Conservation (phyloP, 2,113 vertebrate species). For the Antechinus flavipes region DNA sequence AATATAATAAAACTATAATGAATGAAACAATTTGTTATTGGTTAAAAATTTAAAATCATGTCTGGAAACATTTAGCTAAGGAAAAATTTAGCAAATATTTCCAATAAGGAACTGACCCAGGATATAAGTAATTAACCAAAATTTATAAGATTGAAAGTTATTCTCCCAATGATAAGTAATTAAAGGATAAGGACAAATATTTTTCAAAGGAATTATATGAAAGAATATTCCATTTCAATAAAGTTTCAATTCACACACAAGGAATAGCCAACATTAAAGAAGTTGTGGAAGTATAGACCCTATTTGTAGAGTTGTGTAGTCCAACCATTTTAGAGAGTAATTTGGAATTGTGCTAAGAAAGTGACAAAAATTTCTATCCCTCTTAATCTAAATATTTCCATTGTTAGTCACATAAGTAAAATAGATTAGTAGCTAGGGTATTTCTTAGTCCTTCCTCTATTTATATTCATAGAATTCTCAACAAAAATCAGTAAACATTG, state of each 20-base stretch:
- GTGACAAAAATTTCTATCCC: not conserved
- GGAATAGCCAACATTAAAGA: not conserved
- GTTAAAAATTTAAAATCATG: not conserved
- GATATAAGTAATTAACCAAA: not conserved
- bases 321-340: not conserved
- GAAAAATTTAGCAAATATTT: not conserved
- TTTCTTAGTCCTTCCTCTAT: slow-evolving; percentile 68
- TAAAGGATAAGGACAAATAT: not conserved
- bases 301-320: not conserved
- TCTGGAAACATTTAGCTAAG: not conserved
- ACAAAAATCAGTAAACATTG: slow-evolving; percentile 45
- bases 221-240: not conserved
- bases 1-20: not conserved
- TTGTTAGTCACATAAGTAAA: not conserved
- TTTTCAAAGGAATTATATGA: not conserved
- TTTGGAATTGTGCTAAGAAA: not conserved
- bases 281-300: not conserved
- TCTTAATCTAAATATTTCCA: not conserved
- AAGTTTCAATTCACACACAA: not conserved
- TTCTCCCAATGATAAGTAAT: not conserved
- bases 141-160: not conserved
- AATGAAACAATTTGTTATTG: not conserved
- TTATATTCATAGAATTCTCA: slow-evolving; percentile 58
- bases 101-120: not conserved
- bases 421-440: not conserved